phyloP scores from a whole-genome alignment of 2,797 vertebrate genomes.

The Eremophila alpestris region DNA sequence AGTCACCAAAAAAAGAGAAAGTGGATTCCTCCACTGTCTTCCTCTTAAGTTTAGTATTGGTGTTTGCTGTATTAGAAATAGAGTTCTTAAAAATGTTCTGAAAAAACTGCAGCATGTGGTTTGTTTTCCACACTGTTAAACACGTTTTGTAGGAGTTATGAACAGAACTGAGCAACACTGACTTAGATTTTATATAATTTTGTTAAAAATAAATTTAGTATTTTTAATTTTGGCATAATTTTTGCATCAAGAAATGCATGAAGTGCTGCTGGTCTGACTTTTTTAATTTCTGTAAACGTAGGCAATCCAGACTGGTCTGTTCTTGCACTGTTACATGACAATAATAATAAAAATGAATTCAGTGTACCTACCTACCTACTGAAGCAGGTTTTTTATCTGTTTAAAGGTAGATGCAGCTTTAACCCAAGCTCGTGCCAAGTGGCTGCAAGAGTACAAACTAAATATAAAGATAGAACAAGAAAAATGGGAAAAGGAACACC shows the following conservation, averaged over 20 bases:
- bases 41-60: not conserved
- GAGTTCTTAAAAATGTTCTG: not conserved
- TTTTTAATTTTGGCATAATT: not conserved
- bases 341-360: not conserved
- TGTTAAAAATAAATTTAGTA: not conserved
- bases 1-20: not conserved
- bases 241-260: not conserved
- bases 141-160: not conserved
- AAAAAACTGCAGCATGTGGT: not conserved
- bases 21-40: not conserved
- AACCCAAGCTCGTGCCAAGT: slow-evolving; percentile 82
- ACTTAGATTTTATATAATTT: not conserved
- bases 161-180: not conserved
- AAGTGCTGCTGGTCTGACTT: not conserved
- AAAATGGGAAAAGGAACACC: slow-evolving; percentile 84
- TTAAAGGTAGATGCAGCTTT: slow-evolving; percentile 88
- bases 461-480: slow-evolving; percentile 80
- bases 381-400: not conserved
- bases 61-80: not conserved
- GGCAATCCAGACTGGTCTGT: not conserved
- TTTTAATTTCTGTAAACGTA: not conserved
- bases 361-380: not conserved
- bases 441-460: slow-evolving; percentile 88
- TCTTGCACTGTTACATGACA: not conserved
- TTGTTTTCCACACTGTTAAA: not conserved